Evolutionary conservation across 2,797 vertebrate genomes (phyloP).

Genomic region (Dermochelys coriacea): DNA sequence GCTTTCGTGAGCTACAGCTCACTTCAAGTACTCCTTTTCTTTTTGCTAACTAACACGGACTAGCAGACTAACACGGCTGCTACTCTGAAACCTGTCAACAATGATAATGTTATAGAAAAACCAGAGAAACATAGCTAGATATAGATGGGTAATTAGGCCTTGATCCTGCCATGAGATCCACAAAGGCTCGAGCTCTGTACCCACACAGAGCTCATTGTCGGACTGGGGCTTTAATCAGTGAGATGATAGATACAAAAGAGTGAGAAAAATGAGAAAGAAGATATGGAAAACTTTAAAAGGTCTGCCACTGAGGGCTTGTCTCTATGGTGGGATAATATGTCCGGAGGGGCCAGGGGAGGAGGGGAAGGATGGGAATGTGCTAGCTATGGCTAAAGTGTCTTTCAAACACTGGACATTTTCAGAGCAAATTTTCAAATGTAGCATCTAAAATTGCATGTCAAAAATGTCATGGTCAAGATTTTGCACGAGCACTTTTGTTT

Average conservation of each 20-base stretch:
- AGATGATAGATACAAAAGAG: neutral
- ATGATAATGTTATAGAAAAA: neutral
- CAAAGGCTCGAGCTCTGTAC: neutral
- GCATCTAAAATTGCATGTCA: neutral
- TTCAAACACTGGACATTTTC: neutral
- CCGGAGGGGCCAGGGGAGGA: accelerated
- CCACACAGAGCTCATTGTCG: neutral
- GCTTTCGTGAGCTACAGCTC: no score
- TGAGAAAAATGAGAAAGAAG: neutral
- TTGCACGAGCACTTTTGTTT: neutral
- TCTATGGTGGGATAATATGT: neutral
- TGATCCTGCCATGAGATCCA: neutral
- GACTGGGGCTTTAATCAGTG: neutral
- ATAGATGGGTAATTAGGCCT: neutral
- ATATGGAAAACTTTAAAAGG: neutral
- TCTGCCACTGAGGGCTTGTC: neutral
- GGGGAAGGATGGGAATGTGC: neutral
- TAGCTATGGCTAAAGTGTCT: neutral
- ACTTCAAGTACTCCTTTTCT: no score
- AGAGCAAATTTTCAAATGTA: neutral
- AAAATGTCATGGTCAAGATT: neutral
- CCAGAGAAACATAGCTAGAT: neutral
- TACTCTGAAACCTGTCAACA: no score
- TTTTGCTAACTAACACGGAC: no score
- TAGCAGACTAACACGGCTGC: no score